Base-by-base conservation (phyloP, 2,797 vertebrate species). In the Babyrousa celebensis region DNA sequence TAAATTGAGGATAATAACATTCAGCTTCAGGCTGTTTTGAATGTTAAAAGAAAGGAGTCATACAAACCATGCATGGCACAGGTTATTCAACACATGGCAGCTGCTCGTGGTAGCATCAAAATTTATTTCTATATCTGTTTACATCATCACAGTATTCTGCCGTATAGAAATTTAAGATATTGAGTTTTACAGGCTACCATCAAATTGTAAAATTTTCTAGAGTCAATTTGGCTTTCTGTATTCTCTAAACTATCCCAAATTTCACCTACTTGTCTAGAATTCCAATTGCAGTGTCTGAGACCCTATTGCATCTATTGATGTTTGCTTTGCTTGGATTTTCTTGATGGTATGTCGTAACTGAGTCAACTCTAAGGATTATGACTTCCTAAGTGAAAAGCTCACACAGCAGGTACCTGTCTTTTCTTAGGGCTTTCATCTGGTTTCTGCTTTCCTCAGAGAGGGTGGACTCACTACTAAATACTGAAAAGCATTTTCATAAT, bases 301-400 rank as follows among this genome's bases (percentile, higher is more conserved):
- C 12, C 23, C 20, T 54, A 18, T 29, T 72, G 48, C 15, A 86
- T 79, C 68, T 92, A 29, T 20, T 85, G 68, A 85, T 68, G 10
- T 91, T 80, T 85, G 72, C 17, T 71, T 85, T n/a, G 16, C 48
- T 40, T 71, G 62, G 48, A 75, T 96, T 85, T 90, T 94, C 32
- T 94, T 79, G 91, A 84, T 25, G 8, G 29, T 56, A 14, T 85
- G 9, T 54, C 85, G 17, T 15, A 89, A 32, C 29, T 36, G 40
- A 20, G 25, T 43, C 74, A 71, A 11, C 20, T 85, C 12, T 60
- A 65, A 91, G 17, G 40, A 48, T 82, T 67, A 62, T 23, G 27
- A 83, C 86, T 92, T 90, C 11, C 29, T 36, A 65, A 25, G 52
- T 54, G n/a, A 68, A 78, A 77, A 56, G n/a, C 54, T 27, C n/a